A percentile compares a stretch with the other conserved stretches of the same genome.
phyloP scores from a whole-genome alignment of 2,888 invertebrate genomes.

The Lysandra coridon region DNA sequence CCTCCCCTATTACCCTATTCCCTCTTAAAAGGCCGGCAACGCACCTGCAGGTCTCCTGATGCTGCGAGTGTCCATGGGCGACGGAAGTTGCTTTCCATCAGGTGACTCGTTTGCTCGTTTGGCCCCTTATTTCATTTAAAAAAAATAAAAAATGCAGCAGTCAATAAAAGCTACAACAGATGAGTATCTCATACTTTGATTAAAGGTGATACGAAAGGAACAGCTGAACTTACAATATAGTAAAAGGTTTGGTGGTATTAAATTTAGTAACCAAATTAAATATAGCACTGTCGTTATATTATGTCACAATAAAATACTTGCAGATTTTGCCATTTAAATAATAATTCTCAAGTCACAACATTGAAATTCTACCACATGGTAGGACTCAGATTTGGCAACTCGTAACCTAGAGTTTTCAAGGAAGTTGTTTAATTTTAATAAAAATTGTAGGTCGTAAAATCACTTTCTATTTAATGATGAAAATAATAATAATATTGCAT shows the following conservation, averaged over 20 bases:
- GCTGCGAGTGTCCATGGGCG: too few species aligned
- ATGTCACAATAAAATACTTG: background rate
- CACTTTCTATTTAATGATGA: slow-evolving; percentile 26
- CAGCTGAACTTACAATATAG: background rate
- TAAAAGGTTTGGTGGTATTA: background rate
- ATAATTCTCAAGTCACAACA: background rate
- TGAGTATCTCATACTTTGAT: background rate
- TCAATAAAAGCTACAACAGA: background rate
- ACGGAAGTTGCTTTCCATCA: too few species aligned
- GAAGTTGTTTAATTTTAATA: slow-evolving; percentile 14
- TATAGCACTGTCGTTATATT: background rate
- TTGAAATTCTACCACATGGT: background rate
- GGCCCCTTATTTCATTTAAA: too few species aligned
- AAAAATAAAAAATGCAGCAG: background rate
- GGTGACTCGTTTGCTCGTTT: too few species aligned
- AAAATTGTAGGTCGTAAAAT: slow-evolving; percentile 22
- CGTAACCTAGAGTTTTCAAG: slow-evolving; percentile 5
- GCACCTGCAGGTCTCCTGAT: too few species aligned
- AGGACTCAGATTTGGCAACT: slow-evolving; percentile 5
- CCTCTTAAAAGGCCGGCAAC: too few species aligned
- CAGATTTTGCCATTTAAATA: background rate
- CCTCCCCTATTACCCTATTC: too few species aligned
- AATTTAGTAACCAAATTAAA: background rate
- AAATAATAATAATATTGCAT: slow-evolving; percentile 31
- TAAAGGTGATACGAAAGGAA: background rate